These are phyloP conservation scores for Xanthia icteritia DNA, from an alignment of 2,888 invertebrate species.

Conservation along the genomic window DNA sequence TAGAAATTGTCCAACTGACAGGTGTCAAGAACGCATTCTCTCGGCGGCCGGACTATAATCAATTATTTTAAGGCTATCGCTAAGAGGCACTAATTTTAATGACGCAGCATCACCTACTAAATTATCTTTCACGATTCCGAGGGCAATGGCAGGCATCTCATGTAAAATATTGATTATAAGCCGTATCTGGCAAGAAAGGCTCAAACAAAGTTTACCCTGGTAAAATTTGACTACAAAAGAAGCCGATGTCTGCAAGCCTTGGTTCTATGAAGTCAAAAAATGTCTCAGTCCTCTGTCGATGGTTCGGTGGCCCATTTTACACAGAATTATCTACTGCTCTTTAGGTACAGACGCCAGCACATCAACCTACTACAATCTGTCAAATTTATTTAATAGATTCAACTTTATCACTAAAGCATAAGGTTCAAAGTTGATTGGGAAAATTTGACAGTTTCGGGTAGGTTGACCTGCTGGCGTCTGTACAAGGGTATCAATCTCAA, in stretches of 20 bases:
- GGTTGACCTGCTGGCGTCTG: too few species aligned
- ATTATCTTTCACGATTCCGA: neutral
- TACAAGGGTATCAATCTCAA: neutral
- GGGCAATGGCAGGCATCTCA: neutral
- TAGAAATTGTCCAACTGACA: too few species aligned
- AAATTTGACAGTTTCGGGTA: too few species aligned
- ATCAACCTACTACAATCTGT: too few species aligned
- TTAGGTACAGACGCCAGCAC: too few species aligned
- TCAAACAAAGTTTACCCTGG: neutral
- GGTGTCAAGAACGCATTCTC: too few species aligned
- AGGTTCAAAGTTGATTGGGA: too few species aligned
- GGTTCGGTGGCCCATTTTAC: neutral
- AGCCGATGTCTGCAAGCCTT: neutral
- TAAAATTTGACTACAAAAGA: neutral
- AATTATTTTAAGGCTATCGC: neutral
- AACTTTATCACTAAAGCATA: too few species aligned
- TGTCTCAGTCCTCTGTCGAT: neutral
- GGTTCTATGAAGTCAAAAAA: neutral
- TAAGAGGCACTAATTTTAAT: neutral
- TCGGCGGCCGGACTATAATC: too few species aligned
- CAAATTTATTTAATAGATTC: too few species aligned
- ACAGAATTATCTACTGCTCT: neutral
- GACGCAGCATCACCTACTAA: neutral
- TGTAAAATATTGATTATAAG: neutral
- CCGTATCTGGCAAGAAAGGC: neutral